Evolutionary conservation across 2,113 vertebrate species (phyloP).

Genomic region (Clarias magur): DNA sequence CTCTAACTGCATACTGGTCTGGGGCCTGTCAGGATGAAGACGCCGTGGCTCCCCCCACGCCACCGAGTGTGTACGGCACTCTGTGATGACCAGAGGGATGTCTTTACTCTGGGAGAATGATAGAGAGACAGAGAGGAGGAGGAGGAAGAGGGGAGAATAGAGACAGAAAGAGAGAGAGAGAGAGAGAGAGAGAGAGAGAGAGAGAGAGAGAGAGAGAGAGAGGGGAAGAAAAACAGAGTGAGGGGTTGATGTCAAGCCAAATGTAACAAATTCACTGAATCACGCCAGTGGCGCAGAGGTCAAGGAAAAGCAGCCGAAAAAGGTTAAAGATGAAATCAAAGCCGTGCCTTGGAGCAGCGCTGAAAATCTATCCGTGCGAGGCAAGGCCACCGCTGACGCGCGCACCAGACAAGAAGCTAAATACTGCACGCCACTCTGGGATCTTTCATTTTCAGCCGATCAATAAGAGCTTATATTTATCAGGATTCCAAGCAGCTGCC

Average conservation of each 20-base stretch:
- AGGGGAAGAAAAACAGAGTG: constrained; percentile 44
- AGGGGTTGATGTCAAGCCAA: constrained; percentile 75
- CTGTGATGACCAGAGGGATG: constrained; percentile 61
- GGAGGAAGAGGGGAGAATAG: constrained; percentile 60
- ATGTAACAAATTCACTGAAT: constrained; percentile 90
- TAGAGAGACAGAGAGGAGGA: constrained; percentile 57
- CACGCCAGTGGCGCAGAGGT: constrained; percentile 84
- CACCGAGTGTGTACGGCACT: constrained; percentile 61
- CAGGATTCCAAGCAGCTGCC: constrained; percentile 97
- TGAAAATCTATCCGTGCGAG: constrained; percentile 90
- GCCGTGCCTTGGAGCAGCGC: constrained; percentile 77
- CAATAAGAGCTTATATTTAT: constrained; percentile 99
- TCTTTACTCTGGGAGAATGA: constrained; percentile 61
- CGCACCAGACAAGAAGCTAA: constrained; percentile 95
- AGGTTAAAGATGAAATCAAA: constrained; percentile 99
- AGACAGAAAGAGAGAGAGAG: constrained; percentile 40
- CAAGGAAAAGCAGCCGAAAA: constrained; percentile 91
- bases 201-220: constrained; percentile 56
- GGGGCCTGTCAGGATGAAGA: constrained; percentile 84
- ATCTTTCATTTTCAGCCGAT: constrained; percentile 99
- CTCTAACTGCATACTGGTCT: constrained; percentile 95
- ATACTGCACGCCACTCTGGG: constrained; percentile 94
- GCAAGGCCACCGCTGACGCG: constrained; percentile 93
- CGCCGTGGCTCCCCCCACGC: constrained; percentile 68
- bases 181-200: constrained; percentile 50